Conservation (phyloP, 2,888 invertebrate genomes). For the Marasmarcha lunaedactyla region DNA sequence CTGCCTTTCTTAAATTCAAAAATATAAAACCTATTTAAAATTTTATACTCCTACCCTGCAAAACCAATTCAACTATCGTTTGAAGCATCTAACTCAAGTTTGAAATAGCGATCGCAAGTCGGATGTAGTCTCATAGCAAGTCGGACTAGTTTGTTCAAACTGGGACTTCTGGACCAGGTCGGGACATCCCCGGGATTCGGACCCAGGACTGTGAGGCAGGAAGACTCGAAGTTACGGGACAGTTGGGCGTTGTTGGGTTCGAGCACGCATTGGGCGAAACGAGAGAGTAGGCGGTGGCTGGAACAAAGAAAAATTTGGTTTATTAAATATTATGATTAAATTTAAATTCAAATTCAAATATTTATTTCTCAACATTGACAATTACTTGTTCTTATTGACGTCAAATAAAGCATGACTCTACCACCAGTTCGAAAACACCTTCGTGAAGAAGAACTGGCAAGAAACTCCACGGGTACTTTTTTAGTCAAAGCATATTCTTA, state of each 20-base stretch:
- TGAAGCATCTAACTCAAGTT: background rate
- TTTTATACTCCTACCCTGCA: too few species aligned
- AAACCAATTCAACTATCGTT: too few species aligned
- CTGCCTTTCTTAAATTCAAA: too few species aligned
- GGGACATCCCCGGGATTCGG: constrained; percentile 21
- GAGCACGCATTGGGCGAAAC: constrained; percentile 35
- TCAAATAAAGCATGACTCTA: too few species aligned
- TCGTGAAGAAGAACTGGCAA: too few species aligned
- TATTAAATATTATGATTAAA: background rate
- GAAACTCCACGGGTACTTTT: too few species aligned
- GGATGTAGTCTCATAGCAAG: constrained; percentile 35
- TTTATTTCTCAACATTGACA: too few species aligned
- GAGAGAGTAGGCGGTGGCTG: constrained; percentile 45
- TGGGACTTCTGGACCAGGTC: constrained; percentile 26
- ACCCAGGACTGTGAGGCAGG: constrained; percentile 23
- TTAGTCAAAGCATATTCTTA: too few species aligned
- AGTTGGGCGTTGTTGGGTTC: constrained; percentile 19
- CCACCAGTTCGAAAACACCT: too few species aligned
- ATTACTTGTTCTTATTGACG: too few species aligned
- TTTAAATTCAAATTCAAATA: too few species aligned
- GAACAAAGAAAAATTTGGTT: constrained; percentile 4
- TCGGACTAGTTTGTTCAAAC: constrained; percentile 22
- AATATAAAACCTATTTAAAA: too few species aligned
- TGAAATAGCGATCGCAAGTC: constrained; percentile 28
- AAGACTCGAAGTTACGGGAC: constrained; percentile 26